A percentile compares a stretch with the other conserved stretches of the same genome.
These are phyloP conservation scores for Himalopsyche tibetana DNA, from an alignment of 2,888 invertebrate species.

Conservation along the genomic window DNA sequence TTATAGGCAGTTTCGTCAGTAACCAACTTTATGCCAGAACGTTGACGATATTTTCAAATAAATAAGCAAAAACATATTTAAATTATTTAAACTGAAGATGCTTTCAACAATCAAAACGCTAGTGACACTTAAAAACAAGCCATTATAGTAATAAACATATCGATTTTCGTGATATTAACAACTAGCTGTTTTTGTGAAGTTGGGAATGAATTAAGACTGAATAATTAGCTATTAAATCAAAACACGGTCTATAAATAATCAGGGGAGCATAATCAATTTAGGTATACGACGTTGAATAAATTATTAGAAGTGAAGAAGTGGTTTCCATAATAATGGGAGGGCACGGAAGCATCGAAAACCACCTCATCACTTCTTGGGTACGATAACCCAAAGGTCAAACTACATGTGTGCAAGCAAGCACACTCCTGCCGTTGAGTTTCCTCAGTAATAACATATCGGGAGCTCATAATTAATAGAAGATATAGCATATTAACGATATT, in stretches of 20 bases:
- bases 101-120: not conserved
- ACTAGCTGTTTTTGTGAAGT: not conserved
- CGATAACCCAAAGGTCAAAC: constrained; percentile 55
- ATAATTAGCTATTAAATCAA: constrained; percentile 12
- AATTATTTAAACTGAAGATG: no score
- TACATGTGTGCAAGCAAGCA: constrained; percentile 29
- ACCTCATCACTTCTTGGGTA: constrained; percentile 48
- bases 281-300: constrained; percentile 12
- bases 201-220: not conserved
- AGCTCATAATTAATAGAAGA: constrained; percentile 61
- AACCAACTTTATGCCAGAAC: no score
- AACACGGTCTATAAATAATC: constrained; percentile 15
- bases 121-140: not conserved
- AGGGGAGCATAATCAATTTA: constrained; percentile 1
- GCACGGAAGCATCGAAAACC: constrained; percentile 46
- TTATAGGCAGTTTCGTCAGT: no score
- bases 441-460: constrained; percentile 55
- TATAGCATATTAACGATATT: constrained; percentile 58
- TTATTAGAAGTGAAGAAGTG: constrained; percentile 15
- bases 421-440: constrained; percentile 56
- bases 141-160: no score
- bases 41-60: no score
- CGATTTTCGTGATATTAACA: not conserved
- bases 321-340: constrained; percentile 19
- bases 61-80: no score